Base-by-base conservation (phyloP, 1,140 invertebrate species). In the Tetraneura akinire region DNA sequence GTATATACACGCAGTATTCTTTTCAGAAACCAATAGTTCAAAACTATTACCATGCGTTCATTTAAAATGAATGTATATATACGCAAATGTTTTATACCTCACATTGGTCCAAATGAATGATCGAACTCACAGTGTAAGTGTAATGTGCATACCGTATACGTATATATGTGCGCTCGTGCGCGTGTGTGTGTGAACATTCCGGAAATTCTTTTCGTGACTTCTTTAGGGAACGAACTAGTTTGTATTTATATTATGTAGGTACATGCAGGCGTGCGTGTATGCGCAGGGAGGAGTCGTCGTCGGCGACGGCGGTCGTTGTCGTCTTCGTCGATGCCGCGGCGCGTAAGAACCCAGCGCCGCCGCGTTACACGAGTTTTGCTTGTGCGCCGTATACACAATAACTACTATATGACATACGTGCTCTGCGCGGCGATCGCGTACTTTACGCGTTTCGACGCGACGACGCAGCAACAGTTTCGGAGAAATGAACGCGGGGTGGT, bases 151-250 rank as follows among this genome's bases (percentile, higher is more conserved):
- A 57, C 42, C 13, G 53, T n/a, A 23, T 29, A 10, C 51, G 14
- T 49, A 6, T 47, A n/a, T 13, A 1, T 45, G 9, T 45, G 10
- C 5, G 42, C 18, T 6, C 13, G n/a, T 71, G 23, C 26, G 21
- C 23, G 23, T 16, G n/a, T 13, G 49, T 55, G 29, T 42, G 32
- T 57, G n/a, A 76, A 42, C 73, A 76, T 76, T 76, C 53, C 73
- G n/a, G 51, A 76, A 55, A 76, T 76, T 76, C 51, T 76, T 76
- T 10, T n/a, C 14, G 32, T 57, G 51, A 51, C n/a, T 60, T 76
- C 49, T 57, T 76, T 57, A 76, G 73, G 73, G 73, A 76, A 76
- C 57, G 29, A 60, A 76, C 73, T 76, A 57, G 73, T 76, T 57
- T 23, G 32, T 42, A 6, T 68, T 23, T 47, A n/a, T 23, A 21